Percentiles rank a stretch among this genome's conserved stretches.
phyloP scores from a whole-genome alignment of 92 coral and sea anemone genomes.

The Palythoa grandis region DNA sequence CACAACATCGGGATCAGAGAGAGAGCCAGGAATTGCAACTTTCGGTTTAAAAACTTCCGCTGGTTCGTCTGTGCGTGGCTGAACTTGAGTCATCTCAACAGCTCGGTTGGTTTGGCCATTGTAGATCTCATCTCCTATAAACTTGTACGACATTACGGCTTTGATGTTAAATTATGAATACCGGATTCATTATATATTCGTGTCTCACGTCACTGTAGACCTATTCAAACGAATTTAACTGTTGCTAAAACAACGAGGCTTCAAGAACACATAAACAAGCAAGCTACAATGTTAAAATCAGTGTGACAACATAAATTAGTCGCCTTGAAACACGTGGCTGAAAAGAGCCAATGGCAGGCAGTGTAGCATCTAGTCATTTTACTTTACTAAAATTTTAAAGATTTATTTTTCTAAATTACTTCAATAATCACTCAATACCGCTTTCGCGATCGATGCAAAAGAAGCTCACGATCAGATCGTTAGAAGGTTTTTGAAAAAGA shows the following conservation, averaged over 20 bases:
- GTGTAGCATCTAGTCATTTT: neutral
- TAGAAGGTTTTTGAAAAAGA: no score
- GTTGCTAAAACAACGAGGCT: neutral
- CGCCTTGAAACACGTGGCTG: neutral
- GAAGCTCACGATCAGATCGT: no score
- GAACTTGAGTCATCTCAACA: slow-evolving; percentile 39
- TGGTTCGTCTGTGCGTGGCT: slow-evolving; percentile 12
- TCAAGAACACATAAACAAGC: neutral
- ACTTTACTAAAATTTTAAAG: no score
- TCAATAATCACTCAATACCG: no score
- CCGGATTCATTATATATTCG: neutral
- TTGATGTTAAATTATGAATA: slow-evolving; percentile 6
- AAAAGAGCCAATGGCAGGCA: neutral
- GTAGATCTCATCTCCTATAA: slow-evolving; percentile 14
- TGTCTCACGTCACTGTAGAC: neutral
- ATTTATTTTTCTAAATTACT: no score
- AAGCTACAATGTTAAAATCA: neutral
- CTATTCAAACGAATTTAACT: neutral
- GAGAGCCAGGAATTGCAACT: neutral
- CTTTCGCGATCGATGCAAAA: no score
- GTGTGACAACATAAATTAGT: neutral
- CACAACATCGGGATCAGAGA: slow-evolving; percentile 39
- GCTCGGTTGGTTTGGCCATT: neutral
- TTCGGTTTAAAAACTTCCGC: slow-evolving; percentile 11
- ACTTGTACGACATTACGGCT: slow-evolving; percentile 6